Percentiles rank a stretch among this genome's conserved stretches.
Evolutionary conservation across 2,113 vertebrate genomes (phyloP).

Genomic region (Sula dactylatra): DNA sequence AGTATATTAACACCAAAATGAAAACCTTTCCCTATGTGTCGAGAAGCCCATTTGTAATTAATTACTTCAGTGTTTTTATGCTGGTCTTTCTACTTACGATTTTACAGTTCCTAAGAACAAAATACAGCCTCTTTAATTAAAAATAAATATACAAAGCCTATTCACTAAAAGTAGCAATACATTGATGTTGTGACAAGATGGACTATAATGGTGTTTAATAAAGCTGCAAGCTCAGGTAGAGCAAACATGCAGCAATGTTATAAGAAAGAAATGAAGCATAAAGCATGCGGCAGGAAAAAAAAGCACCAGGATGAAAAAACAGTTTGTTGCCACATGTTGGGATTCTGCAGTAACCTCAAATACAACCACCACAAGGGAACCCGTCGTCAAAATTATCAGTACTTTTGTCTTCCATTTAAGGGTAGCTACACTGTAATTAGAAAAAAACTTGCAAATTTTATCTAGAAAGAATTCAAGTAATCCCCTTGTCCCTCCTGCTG

Average conservation of each 20-base stretch:
- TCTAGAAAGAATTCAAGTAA: not conserved
- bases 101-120: conserved; percentile 1
- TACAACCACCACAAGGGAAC: not conserved
- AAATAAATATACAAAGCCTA: not conserved
- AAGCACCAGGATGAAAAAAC: not conserved
- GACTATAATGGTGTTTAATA: not conserved
- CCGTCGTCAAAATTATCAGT: not conserved
- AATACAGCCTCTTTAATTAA: conserved; percentile 1
- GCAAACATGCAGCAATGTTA: not conserved
- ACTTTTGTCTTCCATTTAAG: not conserved
- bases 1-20: not conserved
- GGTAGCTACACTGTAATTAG: not conserved
- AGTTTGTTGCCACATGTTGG: accelerated
- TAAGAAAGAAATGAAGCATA: not conserved
- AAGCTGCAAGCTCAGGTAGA: not conserved
- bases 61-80: conserved; percentile 5
- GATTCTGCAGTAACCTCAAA: not conserved
- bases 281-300: not conserved
- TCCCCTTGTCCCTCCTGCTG: not conserved
- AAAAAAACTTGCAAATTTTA: not conserved
- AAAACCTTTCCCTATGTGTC: not conserved
- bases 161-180: not conserved
- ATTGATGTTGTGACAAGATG: not conserved
- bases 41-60: not conserved
- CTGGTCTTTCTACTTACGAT: not conserved